Evolutionary conservation across 1,140 invertebrate genomes (phyloP).

Genomic region (Brachionus rotundiformis): DNA sequence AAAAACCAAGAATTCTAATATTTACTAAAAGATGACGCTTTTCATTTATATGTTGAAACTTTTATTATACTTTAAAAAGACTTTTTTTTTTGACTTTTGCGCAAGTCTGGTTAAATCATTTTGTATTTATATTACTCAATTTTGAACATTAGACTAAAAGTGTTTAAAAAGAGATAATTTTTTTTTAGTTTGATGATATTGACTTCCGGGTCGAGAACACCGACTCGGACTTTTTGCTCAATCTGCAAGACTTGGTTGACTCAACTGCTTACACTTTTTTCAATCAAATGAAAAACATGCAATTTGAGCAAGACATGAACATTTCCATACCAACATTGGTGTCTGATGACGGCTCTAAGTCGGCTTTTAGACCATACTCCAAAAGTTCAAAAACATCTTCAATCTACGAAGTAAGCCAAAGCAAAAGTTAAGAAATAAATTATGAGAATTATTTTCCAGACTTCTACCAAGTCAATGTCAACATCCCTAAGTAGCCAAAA

Average conservation of each 20-base stretch:
- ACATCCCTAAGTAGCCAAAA: background rate
- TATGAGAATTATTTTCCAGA: background rate
- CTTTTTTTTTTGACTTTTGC: too few species aligned
- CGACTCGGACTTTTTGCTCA: background rate
- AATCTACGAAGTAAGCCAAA: background rate
- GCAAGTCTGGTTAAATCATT: too few species aligned
- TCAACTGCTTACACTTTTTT: slow-evolving; percentile 18
- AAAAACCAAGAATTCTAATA: too few species aligned
- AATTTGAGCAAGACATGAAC: background rate
- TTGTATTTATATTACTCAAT: too few species aligned
- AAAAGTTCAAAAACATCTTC: background rate
- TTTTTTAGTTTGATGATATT: background rate
- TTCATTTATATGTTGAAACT: too few species aligned
- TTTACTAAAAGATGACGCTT: too few species aligned
- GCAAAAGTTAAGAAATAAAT: background rate
- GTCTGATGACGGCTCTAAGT: background rate
- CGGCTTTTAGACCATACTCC: background rate
- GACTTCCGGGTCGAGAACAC: background rate
- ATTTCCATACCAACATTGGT: background rate
- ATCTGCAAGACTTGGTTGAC: background rate
- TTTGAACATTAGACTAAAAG: too few species aligned
- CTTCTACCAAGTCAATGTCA: background rate
- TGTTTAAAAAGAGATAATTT: background rate
- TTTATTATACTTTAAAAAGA: too few species aligned
- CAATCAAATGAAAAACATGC: background rate